Conservation (phyloP, 2,888 invertebrate species). For the Bruchidius siliquastri region DNA sequence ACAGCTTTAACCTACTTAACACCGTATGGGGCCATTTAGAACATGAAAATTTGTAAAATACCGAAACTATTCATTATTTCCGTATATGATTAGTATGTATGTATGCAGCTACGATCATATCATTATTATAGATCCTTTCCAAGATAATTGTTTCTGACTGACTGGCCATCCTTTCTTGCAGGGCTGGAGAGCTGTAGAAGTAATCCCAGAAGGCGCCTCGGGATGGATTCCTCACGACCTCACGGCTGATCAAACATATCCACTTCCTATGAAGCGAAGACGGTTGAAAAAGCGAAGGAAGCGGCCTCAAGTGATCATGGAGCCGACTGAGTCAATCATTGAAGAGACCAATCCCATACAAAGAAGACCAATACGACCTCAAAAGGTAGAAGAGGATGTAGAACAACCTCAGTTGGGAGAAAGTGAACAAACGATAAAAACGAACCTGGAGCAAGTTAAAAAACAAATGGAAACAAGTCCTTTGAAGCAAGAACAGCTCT, state of each 20-base stretch:
- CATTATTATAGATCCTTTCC: no score
- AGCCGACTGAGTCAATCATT: not conserved
- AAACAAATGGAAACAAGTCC: not conserved
- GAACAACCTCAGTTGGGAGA: not conserved
- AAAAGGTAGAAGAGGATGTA: conserved; percentile 4
- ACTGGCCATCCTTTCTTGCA: no score
- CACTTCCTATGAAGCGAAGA: conserved; percentile 12
- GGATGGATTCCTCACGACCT: conserved; percentile 17
- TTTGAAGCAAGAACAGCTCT: conserved; percentile 2
- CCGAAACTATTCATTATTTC: no score
- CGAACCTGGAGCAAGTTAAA: not conserved
- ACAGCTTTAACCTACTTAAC: no score
- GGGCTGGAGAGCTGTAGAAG: conserved; percentile 15
- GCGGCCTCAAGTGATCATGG: not conserved
- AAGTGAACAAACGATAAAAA: not conserved
- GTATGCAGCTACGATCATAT: no score
- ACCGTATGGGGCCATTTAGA: no score
- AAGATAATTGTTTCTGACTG: no score
- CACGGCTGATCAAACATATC: not conserved
- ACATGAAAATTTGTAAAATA: no score
- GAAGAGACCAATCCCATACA: not conserved
- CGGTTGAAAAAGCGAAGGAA: conserved; percentile 15
- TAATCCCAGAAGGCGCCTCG: conserved; percentile 13
- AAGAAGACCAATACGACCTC: conserved; percentile 11
- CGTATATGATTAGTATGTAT: no score